Percentiles rank a stretch among this genome's conserved stretches.
Conservation (phyloP, 2,113 vertebrate genomes). For the Natator depressus region DNA sequence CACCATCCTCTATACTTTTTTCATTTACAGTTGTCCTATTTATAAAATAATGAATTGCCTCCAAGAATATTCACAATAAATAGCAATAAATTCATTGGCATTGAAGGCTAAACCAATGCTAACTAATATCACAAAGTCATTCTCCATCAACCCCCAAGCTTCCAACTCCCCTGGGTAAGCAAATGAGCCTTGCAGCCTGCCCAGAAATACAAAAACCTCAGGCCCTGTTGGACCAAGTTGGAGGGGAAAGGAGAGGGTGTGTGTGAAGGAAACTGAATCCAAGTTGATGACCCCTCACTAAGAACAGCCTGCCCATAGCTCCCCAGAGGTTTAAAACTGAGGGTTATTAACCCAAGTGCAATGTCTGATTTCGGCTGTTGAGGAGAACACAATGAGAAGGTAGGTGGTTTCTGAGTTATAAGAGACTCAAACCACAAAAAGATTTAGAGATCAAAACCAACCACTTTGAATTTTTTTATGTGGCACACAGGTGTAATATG, state of each 20-base stretch:
- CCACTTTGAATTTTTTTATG: neutral
- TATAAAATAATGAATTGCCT: neutral
- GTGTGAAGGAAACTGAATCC: neutral
- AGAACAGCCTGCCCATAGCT: accelerated
- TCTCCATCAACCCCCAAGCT: neutral
- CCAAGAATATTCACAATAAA: neutral
- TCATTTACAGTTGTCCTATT: accelerated
- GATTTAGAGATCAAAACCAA: neutral
- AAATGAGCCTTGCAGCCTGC: neutral
- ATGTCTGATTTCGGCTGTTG: neutral
- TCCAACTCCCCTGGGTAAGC: neutral
- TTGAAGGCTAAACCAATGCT: neutral
- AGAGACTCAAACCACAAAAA: neutral
- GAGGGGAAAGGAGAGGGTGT: too few relatives aligned
- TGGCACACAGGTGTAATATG: neutral
- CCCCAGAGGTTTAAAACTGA: neutral
- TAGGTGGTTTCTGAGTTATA: neutral
- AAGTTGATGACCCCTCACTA: neutral
- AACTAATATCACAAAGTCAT: neutral
- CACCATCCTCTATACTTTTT: neutral
- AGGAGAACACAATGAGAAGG: neutral
- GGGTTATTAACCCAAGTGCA: neutral
- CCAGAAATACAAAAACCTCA: neutral
- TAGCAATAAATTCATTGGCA: neutral
- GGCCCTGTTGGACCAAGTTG: neutral